Percentiles rank a stretch among this genome's conserved stretches.
Evolutionary conservation across 1,140 invertebrate genomes (phyloP).

Genomic region (Papilio dardanus): DNA sequence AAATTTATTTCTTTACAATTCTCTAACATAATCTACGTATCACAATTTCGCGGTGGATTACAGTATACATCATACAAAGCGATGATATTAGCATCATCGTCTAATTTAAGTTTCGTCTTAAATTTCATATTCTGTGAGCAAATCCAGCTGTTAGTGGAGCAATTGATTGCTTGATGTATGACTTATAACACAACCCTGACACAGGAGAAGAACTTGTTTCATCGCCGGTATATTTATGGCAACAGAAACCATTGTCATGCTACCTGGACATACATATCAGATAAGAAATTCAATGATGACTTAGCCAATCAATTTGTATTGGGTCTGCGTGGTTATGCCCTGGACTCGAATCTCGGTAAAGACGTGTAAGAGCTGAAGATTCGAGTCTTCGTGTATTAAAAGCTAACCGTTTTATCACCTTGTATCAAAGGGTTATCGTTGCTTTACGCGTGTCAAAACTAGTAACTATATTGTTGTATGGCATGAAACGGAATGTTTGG

Average conservation of each 20-base stretch:
- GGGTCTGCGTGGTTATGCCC: too few relatives aligned
- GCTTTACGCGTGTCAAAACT: neutral
- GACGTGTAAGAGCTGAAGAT: neutral
- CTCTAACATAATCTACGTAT: too few relatives aligned
- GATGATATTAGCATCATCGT: neutral
- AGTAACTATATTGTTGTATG: neutral
- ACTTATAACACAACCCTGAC: too few relatives aligned
- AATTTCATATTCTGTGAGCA: slow-evolving; percentile 29
- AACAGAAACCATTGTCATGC: too few relatives aligned
- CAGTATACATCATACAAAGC: neutral
- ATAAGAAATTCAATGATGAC: too few relatives aligned
- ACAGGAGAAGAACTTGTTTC: neutral
- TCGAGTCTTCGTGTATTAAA: neutral
- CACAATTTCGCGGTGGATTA: slow-evolving; percentile 2
- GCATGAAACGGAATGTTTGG: neutral
- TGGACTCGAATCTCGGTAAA: neutral
- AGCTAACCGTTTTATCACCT: neutral
- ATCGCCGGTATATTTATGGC: too few relatives aligned
- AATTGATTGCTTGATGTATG: neutral
- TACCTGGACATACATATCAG: too few relatives aligned
- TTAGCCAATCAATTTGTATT: too few relatives aligned
- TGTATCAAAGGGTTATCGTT: neutral
- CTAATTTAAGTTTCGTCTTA: slow-evolving; percentile 25
- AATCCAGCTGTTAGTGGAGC: slow-evolving; percentile 8
- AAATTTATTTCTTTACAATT: too few relatives aligned